A percentile compares a stretch with the other conserved stretches of the same genome.
These are phyloP conservation scores for Lordiphosa mommai DNA, from an alignment of 1,140 invertebrate genomes.

Conservation along the genomic window DNA sequence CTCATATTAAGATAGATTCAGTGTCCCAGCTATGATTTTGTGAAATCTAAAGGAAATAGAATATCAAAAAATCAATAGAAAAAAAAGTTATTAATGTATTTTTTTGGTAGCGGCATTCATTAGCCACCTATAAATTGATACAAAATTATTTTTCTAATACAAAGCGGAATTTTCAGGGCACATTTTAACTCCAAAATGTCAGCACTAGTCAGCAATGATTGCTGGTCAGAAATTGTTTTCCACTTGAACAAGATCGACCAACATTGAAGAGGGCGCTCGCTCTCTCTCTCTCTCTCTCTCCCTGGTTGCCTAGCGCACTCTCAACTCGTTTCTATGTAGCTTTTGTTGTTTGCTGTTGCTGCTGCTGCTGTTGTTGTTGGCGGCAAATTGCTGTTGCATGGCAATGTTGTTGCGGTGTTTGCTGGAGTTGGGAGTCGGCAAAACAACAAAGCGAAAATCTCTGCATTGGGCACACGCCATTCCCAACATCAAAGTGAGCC, in stretches of 20 bases:
- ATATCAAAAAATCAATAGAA: too few relatives aligned
- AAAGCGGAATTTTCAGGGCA: too few relatives aligned
- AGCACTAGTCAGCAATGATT: too few relatives aligned
- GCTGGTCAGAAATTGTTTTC: neutral
- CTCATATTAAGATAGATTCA: too few relatives aligned
- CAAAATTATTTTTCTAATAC: too few relatives aligned
- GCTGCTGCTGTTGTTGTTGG: constrained; percentile 47
- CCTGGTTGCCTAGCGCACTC: constrained; percentile 28
- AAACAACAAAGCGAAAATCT: constrained; percentile 79
- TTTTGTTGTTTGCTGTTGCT: constrained; percentile 10
- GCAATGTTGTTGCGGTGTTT: constrained; percentile 30
- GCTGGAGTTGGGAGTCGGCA: constrained; percentile 43
- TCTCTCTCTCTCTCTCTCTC: too few relatives aligned
- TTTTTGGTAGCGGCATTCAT: too few relatives aligned
- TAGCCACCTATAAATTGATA: too few relatives aligned
- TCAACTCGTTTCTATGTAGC: constrained; percentile 8
- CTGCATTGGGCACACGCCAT: constrained; percentile 79
- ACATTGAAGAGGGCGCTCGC: constrained; percentile 31
- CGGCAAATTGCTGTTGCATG: constrained; percentile 75
- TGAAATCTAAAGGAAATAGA: too few relatives aligned
- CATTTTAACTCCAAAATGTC: too few relatives aligned
- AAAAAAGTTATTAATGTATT: too few relatives aligned
- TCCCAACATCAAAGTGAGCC: constrained; percentile 77
- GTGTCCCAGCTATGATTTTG: too few relatives aligned
- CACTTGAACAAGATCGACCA: constrained; percentile 10